Percentiles rank a stretch among this genome's conserved stretches.
Evolutionary conservation across 1,140 invertebrate genomes (phyloP).

Genomic region (Akabosia matsudoensis): DNA sequence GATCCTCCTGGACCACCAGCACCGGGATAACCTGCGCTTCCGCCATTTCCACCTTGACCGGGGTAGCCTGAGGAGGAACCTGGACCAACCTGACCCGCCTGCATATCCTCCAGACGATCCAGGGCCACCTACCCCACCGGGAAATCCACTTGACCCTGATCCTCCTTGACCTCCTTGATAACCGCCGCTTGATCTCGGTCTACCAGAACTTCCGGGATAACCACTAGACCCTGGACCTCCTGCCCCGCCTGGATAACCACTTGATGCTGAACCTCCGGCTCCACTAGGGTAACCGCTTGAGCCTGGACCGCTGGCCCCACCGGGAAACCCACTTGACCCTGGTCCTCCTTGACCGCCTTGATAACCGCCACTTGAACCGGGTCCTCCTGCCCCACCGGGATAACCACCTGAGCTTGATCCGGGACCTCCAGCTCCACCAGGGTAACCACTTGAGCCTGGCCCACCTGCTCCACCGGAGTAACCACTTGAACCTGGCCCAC

Average conservation of each 20-base stretch:
- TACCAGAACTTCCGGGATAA: not conserved
- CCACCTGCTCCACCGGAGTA: not conserved
- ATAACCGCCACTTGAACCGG: not conserved
- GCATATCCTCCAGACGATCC: not conserved
- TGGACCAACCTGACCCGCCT: conserved; percentile 30
- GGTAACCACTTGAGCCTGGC: not conserved
- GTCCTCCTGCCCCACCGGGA: not conserved
- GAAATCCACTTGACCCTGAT: not conserved
- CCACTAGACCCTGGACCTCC: not conserved
- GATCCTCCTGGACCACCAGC: not conserved
- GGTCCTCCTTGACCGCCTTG: not conserved
- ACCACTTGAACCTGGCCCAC: not conserved
- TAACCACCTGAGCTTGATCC: not conserved
- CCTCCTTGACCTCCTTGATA: not conserved
- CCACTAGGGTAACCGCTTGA: not conserved
- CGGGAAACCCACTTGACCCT: not conserved
- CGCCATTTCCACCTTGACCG: not conserved
- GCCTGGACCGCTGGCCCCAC: not conserved
- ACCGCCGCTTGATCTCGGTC: not conserved
- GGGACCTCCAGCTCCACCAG: not conserved
- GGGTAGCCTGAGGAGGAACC: not conserved
- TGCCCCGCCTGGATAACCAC: not conserved
- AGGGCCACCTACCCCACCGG: not conserved
- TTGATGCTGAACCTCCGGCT: not conserved
- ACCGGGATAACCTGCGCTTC: conserved; percentile 45